Evolutionary conservation across 1,140 invertebrate genomes (phyloP), one percentile per base, ranked within the genome.

Genomic region (Panagrolaimus sp.): DNA sequence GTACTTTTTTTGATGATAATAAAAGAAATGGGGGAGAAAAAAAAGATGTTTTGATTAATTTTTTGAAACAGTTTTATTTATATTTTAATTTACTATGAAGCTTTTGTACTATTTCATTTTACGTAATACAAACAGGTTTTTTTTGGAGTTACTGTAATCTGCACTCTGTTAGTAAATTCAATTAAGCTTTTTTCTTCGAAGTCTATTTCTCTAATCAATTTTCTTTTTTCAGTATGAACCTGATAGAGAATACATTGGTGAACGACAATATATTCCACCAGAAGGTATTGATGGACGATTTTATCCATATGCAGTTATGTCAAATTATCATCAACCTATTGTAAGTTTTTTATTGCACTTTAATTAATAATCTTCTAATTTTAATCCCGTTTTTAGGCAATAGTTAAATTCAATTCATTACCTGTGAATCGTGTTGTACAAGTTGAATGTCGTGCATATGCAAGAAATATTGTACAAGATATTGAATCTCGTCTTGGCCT

Each of bases 261-360:
- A 64, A 23, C 48, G 83, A 13, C 63, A 53, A 27, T 82, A 82
- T 66, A 67, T 82, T 62, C 80, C 80, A n/a, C 9, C 43, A 11
- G 65, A 67, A 27, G 80, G 80, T 63, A 82, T 82, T 48, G 73
- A 77, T 61, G 80, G 80, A 13, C 68, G 72, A 20, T 82, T 74
- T 70, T 82, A 79, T 51, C 80, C 80, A 7, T 82, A 82, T 66
- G 77, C 75, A 13, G 73, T 75, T 23, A 75, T 82, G 70, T 69
- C 73, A 14, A 82, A 82, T 31, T 82, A 82, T 61, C 80, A 82
- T 11, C 80, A 82, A 46, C 80, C 80, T 25, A 79, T 82, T 47
- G 80, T 81, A 57, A 70, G 78, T 82, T 73, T 75, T 51, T 42
- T 2, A 51, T 53, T 47, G 0, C 64, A 63, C 11, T 62, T 1